Base-by-base conservation (phyloP, 2,113 vertebrate species). In the Sula dactylatra region DNA sequence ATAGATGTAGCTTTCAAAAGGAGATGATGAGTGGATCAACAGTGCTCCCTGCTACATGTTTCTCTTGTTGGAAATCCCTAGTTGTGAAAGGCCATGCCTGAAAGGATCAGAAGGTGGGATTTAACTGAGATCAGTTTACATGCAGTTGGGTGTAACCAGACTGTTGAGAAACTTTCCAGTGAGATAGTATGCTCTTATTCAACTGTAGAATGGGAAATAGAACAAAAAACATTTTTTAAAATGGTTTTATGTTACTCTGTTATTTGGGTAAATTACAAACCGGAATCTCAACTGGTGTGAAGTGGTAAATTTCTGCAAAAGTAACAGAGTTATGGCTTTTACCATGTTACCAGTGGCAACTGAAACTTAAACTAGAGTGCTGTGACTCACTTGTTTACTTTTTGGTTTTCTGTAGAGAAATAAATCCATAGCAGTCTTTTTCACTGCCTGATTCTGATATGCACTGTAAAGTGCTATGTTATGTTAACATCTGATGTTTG, bases 321-420 rank as follows among this genome's bases (percentile, higher is more conserved):
- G 21, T 66, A 71, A 40, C 7, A 31, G 42, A 55, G 58, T 82
- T 93, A 47, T 3, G 20, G 67, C 42, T 93, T 93, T 89, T 78
- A 74, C 21, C 22, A 18, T 73, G 54, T 83, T 78, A 36, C 54
- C 58, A 86, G 56, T 65, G 69, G 70, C 80, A 96, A 36, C 66
- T 69, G 72, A 88, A 85, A 80, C 47, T 50, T 85, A 50, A 79
- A 14, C 55, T 52, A 13, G 15, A 61, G 22, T 12, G 3, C 67
- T 94, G 55, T 79, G 82, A 92, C 67, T 90, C 11, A 71, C 55
- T 93, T 88, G 58, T 88, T 92, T 97, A 92, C 85, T 73, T 69
- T 81, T 45, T 54, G 9, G 16, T 34, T 83, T 97, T 96, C 66
- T 58, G 10, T 62, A 42, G 31, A 82, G 64, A 49, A 69, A 52